phyloP scores from a whole-genome alignment of 2,113 vertebrate genomes.

The Ctenomys sociabilis region DNA sequence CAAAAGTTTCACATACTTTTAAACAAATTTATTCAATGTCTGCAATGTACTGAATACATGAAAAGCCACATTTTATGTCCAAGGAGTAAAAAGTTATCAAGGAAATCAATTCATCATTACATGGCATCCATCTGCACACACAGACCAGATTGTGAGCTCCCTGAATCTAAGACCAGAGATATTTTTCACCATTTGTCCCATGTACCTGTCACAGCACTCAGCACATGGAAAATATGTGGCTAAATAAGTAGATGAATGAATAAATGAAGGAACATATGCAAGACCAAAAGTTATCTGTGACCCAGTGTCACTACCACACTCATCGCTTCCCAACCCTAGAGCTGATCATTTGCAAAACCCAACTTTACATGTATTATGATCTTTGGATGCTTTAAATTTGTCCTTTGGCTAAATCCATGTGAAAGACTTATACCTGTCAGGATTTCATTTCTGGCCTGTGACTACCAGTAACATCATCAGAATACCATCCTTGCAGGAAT shows the following conservation, averaged over 20 bases:
- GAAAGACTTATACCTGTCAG: not conserved
- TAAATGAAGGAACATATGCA: not conserved
- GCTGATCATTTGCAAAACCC: conserved; percentile 14
- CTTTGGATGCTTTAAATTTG: not conserved
- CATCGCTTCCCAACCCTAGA: not conserved
- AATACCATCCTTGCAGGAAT: not conserved
- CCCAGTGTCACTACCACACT: not conserved
- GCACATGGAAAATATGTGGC: not conserved
- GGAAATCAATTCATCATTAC: not conserved
- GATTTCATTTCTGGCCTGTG: not conserved
- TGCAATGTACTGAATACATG: not conserved
- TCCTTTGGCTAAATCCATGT: not conserved
- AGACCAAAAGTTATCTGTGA: not conserved
- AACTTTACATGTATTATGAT: not conserved
- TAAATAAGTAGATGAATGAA: not conserved
- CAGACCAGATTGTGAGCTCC: not conserved
- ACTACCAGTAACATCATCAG: not conserved
- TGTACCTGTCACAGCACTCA: not conserved
- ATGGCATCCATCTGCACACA: not conserved
- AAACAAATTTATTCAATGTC: not conserved
- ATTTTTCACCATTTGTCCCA: not conserved
- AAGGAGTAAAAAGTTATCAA: not conserved
- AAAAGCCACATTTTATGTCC: not conserved
- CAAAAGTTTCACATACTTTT: not conserved
- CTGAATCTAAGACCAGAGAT: not conserved